Conservation (phyloP, 2,797 vertebrate genomes). For the Sebastes oblongus region DNA sequence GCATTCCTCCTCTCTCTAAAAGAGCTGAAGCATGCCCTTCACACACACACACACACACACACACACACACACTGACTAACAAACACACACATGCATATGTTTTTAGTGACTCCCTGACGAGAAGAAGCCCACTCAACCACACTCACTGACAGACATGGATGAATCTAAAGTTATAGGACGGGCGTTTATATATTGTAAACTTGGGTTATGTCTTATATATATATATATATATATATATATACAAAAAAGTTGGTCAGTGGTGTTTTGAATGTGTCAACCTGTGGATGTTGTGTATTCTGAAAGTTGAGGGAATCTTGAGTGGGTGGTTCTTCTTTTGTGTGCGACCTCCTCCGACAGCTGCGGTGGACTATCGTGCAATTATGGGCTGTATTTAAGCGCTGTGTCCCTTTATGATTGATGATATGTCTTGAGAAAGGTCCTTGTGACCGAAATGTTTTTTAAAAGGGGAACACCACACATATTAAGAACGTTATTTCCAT, state of each 20-base stretch:
- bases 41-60: constrained; percentile 26
- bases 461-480: too few relatives aligned
- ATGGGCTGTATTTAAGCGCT: background rate
- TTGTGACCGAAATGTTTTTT: background rate
- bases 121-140: background rate
- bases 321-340: too few relatives aligned
- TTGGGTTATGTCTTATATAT: too few relatives aligned
- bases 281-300: too few relatives aligned
- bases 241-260: too few relatives aligned
- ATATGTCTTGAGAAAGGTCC: background rate
- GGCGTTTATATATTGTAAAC: too few relatives aligned
- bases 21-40: constrained; percentile 34
- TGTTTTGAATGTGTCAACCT: too few relatives aligned
- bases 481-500: too few relatives aligned
- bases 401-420: background rate
- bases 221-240: too few relatives aligned
- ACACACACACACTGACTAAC: constrained; percentile 3
- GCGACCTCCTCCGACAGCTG: too few relatives aligned
- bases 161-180: too few relatives aligned
- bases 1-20: constrained; percentile 64
- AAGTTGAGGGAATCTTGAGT: too few relatives aligned
- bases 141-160: background rate
- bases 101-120: background rate
- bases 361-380: background rate
- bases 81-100: constrained; percentile 18